Conservation (phyloP, 2,888 invertebrate species). For the Agrypnus murinus region DNA sequence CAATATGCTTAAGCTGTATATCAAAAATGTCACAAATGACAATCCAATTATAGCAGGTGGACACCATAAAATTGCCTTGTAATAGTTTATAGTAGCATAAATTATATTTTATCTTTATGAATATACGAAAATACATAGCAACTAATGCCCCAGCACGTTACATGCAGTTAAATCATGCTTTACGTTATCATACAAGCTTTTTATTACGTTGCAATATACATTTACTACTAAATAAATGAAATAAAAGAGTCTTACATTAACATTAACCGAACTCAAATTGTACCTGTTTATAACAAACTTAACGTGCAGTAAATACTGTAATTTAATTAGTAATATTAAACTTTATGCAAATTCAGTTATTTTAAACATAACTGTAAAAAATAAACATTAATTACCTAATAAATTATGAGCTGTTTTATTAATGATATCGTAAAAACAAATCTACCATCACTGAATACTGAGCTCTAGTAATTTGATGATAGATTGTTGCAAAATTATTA, state of each 20-base stretch:
- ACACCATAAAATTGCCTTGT: constrained; percentile 64
- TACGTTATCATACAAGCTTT: constrained; percentile 56
- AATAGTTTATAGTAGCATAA: constrained; percentile 65
- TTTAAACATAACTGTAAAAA: neutral
- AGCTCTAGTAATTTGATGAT: too few relatives aligned
- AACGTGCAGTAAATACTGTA: neutral
- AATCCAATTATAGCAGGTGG: constrained; percentile 66
- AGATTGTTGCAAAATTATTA: too few relatives aligned
- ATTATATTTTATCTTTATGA: constrained; percentile 66
- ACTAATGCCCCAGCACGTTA: constrained; percentile 62
- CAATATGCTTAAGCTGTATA: constrained; percentile 38
- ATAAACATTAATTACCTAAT: neutral
- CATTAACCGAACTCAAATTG: constrained; percentile 17
- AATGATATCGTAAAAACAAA: neutral
- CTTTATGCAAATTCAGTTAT: neutral
- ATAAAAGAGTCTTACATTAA: constrained; percentile 15
- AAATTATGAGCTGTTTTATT: neutral
- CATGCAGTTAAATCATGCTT: constrained; percentile 61
- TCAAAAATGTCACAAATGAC: constrained; percentile 61
- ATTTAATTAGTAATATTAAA: constrained; percentile 1
- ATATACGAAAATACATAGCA: constrained; percentile 64
- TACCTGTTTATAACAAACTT: neutral
- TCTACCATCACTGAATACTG: too few relatives aligned
- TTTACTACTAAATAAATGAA: constrained; percentile 41
- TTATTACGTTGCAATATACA: constrained; percentile 41